Conservation (phyloP, 2,113 vertebrate species). For the Dipodomys merriami region DNA sequence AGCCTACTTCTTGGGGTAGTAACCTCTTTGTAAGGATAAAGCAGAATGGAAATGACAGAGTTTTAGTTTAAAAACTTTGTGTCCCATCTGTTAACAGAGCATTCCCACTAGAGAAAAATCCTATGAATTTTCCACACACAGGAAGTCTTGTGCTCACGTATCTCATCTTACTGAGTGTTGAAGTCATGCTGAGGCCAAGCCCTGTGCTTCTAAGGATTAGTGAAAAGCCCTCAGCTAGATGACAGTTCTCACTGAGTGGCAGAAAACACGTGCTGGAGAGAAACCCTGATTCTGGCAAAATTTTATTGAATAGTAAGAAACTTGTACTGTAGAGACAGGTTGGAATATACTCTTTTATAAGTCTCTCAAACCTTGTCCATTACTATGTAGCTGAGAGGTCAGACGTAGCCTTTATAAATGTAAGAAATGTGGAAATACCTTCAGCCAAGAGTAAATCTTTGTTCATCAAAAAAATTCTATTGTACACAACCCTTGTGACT, state of each 20-base stretch:
- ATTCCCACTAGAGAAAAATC: background rate
- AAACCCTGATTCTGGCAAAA: slow-evolving; percentile 32
- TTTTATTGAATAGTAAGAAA: slow-evolving; percentile 16
- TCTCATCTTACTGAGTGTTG: background rate
- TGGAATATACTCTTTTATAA: background rate
- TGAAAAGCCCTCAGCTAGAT: slow-evolving; percentile 52
- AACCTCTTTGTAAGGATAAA: background rate
- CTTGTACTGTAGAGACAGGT: slow-evolving; percentile 8
- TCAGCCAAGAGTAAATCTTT: slow-evolving; percentile 48
- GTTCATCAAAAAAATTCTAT: slow-evolving; percentile 49
- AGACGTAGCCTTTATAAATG: slow-evolving; percentile 27
- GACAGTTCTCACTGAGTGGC: background rate
- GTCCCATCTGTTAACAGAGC: background rate
- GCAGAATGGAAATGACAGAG: slow-evolving; percentile 43
- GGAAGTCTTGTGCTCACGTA: background rate
- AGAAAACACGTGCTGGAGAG: slow-evolving; percentile 43
- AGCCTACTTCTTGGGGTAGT: background rate
- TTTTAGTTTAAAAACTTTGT: slow-evolving; percentile 29
- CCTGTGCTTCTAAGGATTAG: background rate
- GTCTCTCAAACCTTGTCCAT: background rate
- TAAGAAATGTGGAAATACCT: slow-evolving; percentile 73
- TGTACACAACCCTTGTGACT: slow-evolving; percentile 72
- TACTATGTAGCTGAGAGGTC: slow-evolving; percentile 10
- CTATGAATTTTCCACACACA: slow-evolving; percentile 29
- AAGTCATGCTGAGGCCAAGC: slow-evolving; percentile 43